phyloP scores from a whole-genome alignment of 2,113 vertebrate genomes.

The Junco hyemalis region DNA sequence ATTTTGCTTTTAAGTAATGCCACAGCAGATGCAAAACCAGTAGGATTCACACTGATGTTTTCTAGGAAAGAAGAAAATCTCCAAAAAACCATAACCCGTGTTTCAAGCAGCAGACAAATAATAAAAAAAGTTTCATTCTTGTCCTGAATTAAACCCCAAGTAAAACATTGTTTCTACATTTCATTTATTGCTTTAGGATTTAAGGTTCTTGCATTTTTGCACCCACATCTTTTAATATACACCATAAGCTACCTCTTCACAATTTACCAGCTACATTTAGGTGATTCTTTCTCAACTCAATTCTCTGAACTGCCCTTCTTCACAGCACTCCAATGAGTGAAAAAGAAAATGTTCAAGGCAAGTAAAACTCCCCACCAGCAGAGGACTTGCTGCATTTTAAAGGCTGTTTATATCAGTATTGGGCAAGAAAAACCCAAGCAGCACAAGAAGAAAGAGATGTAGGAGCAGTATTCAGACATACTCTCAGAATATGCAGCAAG shows the following conservation, averaged over 20 bases:
- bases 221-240: neutral
- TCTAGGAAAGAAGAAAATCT: slow-evolving; percentile 45
- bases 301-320: neutral
- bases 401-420: neutral
- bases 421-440: neutral
- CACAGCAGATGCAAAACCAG: slow-evolving; percentile 36
- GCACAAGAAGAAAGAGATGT: neutral
- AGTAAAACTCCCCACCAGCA: neutral
- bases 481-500: neutral
- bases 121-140: neutral
- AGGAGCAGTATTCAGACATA: neutral
- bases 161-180: neutral
- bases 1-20: slow-evolving; percentile 43
- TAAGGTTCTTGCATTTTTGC: neutral
- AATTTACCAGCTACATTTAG: neutral
- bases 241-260: neutral
- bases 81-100: neutral
- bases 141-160: neutral
- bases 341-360: neutral
- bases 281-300: neutral
- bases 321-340: neutral
- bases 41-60: slow-evolving; percentile 28
- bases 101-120: slow-evolving; percentile 20
- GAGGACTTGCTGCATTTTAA: neutral
- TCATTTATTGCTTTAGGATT: slow-evolving; percentile 15